Conservation (phyloP, 1,140 invertebrate species). For the Lycorma delicatula region DNA sequence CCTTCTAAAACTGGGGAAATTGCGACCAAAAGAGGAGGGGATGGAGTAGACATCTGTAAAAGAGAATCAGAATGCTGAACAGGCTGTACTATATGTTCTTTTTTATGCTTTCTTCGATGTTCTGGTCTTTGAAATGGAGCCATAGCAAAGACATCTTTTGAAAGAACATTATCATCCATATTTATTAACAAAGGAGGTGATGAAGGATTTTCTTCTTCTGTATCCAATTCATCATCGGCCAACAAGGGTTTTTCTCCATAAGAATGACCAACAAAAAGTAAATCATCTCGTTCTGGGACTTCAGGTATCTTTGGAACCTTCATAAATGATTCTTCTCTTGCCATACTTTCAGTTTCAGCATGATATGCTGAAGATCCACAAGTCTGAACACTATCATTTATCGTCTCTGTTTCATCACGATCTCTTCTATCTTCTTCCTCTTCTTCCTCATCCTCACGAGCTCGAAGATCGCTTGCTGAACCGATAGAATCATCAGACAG, state of each 20-base stretch:
- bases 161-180: constrained; percentile 29
- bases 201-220: constrained; percentile 45
- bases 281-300: constrained; percentile 34
- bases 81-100: constrained; percentile 23
- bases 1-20: constrained; percentile 20
- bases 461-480: constrained; percentile 60
- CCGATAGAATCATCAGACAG: constrained; percentile 62
- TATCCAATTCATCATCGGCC: constrained; percentile 68
- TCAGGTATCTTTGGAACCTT: constrained; percentile 17
- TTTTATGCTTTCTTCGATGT: constrained; percentile 25
- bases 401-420: constrained; percentile 43
- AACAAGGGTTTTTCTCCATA: constrained; percentile 70
- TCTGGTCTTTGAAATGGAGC: constrained; percentile 55
- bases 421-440: constrained; percentile 40
- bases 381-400: constrained; percentile 56
- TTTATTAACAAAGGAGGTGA: constrained; percentile 33
- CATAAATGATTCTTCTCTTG: constrained; percentile 27
- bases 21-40: constrained; percentile 15
- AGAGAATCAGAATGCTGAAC: constrained; percentile 28
- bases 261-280: constrained; percentile 60
- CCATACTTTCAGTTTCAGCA: constrained; percentile 56
- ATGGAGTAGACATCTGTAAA: constrained; percentile 16
- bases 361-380: constrained; percentile 61
- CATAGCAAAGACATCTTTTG: constrained; percentile 59
- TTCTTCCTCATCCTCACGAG: constrained; percentile 48